These are phyloP conservation scores for Oncorhynchus tshawytscha DNA, from an alignment of 2,113 vertebrate species.

Conservation along the genomic window DNA sequence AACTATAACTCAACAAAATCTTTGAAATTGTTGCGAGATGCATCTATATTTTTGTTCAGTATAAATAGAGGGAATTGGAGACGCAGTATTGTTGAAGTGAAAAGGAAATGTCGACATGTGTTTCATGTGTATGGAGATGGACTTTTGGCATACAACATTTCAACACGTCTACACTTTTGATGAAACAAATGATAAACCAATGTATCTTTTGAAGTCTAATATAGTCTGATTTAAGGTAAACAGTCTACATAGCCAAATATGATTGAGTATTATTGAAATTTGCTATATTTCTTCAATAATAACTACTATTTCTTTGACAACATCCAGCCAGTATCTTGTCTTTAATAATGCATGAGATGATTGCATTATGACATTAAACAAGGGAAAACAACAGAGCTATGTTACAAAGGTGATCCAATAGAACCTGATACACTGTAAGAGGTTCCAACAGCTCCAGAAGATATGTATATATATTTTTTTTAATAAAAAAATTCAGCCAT, in stretches of 20 bases:
- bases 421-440: constrained; percentile 52
- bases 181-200: neutral
- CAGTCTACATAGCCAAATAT: neutral
- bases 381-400: constrained; percentile 17
- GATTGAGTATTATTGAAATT: no score
- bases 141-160: neutral
- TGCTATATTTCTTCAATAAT: constrained; percentile 28
- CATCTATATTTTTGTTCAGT: no score
- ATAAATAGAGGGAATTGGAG: constrained; percentile 40
- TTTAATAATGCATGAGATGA: constrained; percentile 16
- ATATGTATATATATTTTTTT: constrained; percentile 45
- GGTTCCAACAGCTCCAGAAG: constrained; percentile 62
- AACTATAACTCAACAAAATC: no score
- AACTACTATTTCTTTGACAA: no score
- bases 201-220: neutral
- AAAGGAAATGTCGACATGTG: constrained; percentile 35
- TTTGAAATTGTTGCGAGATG: no score
- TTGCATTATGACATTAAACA: constrained; percentile 37
- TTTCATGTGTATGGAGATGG: neutral
- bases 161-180: neutral
- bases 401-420: constrained; percentile 52
- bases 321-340: no score
- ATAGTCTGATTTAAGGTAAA: neutral
- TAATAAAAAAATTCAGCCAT: constrained; percentile 26
- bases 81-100: constrained; percentile 44